Evolutionary conservation across 2,888 invertebrate species (phyloP).

Genomic region (Chymomyza fuscimana): DNA sequence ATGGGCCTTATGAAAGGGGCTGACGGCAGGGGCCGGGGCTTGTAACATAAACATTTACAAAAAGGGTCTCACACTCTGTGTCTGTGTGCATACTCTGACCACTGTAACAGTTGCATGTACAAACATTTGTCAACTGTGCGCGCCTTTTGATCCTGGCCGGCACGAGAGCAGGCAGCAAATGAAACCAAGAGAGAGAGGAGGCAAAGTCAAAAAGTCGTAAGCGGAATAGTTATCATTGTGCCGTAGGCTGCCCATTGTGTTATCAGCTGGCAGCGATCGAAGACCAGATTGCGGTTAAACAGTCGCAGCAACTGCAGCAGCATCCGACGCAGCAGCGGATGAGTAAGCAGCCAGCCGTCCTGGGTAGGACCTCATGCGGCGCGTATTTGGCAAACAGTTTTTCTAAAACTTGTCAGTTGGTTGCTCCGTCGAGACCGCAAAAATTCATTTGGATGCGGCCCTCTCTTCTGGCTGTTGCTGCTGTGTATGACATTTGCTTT

Average conservation of each 20-base stretch:
- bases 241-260: constrained; percentile 54
- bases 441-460: constrained; percentile 38
- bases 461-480: constrained; percentile 4
- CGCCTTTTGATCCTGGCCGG: constrained; percentile 71
- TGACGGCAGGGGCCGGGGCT: constrained; percentile 53
- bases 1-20: constrained; percentile 42
- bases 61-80: constrained; percentile 50
- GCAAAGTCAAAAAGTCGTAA: constrained; percentile 58
- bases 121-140: constrained; percentile 70
- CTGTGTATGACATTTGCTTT: constrained; percentile 19
- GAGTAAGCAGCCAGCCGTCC: constrained; percentile 31
- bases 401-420: constrained; percentile 45
- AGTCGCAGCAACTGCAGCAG: constrained; percentile 7
- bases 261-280: constrained; percentile 70
- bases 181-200: constrained; percentile 5
- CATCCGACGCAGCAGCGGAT: constrained; percentile 33
- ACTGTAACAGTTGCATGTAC: constrained; percentile 45
- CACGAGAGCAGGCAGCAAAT: constrained; percentile 32
- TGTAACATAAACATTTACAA: constrained; percentile 70
- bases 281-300: constrained; percentile 52
- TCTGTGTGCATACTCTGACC: constrained; percentile 8
- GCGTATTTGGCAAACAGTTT: constrained; percentile 67
- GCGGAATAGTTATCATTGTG: constrained; percentile 69
- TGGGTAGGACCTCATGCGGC: constrained; percentile 56
- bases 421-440: constrained; percentile 43